These are phyloP conservation scores for Octopus sinensis DNA, from an alignment of 1,140 invertebrate species.

Conservation along the genomic window DNA sequence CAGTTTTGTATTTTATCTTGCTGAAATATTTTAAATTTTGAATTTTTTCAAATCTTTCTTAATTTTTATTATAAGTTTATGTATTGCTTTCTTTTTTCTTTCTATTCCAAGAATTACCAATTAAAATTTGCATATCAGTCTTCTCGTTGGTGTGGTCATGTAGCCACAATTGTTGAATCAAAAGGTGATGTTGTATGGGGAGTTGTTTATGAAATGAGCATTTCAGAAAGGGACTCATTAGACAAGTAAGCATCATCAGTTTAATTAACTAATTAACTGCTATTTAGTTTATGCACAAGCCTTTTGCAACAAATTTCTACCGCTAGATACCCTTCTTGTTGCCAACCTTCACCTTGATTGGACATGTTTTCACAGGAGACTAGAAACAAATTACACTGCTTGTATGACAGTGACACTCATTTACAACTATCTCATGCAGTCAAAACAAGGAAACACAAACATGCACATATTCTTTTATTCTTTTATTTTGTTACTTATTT, in stretches of 20 bases:
- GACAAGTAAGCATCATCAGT: conserved; percentile 63
- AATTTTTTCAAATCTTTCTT: not conserved
- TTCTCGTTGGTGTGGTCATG: conserved; percentile 71
- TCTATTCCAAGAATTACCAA: conserved; percentile 64
- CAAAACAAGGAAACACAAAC: no score
- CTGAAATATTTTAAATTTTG: not conserved
- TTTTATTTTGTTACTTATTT: no score
- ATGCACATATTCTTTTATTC: no score
- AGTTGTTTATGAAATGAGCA: conserved; percentile 73
- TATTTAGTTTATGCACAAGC: not conserved
- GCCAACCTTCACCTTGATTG: not conserved
- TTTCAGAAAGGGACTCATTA: conserved; percentile 64
- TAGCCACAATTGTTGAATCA: conserved; percentile 72
- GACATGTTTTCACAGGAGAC: not conserved
- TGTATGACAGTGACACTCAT: not conserved
- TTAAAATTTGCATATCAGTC: conserved; percentile 70
- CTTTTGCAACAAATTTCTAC: not conserved
- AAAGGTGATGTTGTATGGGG: conserved; percentile 68
- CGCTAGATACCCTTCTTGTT: not conserved
- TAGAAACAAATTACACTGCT: not conserved
- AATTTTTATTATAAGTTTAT: not conserved
- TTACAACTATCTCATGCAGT: not conserved
- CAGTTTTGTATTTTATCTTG: no score
- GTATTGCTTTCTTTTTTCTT: not conserved
- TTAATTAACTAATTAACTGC: not conserved